Evolutionary conservation across 2,797 vertebrate genomes (phyloP).

Genomic region (Anisognathus igniventris): DNA sequence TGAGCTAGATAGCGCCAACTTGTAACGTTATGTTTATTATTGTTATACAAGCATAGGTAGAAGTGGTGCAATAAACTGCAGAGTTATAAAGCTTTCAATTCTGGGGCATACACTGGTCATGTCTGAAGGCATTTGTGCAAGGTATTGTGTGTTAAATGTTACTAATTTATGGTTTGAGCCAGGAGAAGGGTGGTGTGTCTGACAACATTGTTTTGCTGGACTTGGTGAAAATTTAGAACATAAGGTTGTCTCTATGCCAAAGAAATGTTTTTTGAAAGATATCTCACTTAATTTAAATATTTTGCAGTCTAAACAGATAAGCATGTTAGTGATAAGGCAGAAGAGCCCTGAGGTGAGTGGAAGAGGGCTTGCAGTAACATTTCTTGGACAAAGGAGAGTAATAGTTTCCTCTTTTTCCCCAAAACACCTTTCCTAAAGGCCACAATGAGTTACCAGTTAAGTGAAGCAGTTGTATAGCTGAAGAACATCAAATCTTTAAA

Average conservation of each 20-base stretch:
- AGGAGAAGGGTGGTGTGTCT: neutral
- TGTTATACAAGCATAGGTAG: neutral
- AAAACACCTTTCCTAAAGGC: neutral
- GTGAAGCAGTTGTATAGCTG: neutral
- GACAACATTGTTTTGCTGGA: neutral
- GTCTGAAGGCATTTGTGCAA: neutral
- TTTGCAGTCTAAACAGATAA: neutral
- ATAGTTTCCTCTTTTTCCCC: neutral
- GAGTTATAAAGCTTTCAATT: neutral
- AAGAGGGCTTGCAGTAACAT: neutral
- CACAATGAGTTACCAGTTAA: neutral
- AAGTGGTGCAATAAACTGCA: neutral
- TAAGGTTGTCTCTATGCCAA: neutral
- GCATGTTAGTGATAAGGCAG: neutral
- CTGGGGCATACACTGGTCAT: neutral
- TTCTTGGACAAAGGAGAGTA: neutral
- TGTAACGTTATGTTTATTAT: neutral
- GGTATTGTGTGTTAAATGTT: neutral
- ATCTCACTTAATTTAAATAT: neutral
- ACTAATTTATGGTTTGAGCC: neutral
- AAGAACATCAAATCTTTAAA: neutral
- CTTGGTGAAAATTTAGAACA: neutral
- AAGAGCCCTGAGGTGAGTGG: neutral
- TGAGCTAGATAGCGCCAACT: neutral
- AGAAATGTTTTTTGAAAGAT: neutral